These are phyloP conservation scores for Podarcis siculus DNA, from an alignment of 2,797 vertebrate genomes.

Conservation along the genomic window DNA sequence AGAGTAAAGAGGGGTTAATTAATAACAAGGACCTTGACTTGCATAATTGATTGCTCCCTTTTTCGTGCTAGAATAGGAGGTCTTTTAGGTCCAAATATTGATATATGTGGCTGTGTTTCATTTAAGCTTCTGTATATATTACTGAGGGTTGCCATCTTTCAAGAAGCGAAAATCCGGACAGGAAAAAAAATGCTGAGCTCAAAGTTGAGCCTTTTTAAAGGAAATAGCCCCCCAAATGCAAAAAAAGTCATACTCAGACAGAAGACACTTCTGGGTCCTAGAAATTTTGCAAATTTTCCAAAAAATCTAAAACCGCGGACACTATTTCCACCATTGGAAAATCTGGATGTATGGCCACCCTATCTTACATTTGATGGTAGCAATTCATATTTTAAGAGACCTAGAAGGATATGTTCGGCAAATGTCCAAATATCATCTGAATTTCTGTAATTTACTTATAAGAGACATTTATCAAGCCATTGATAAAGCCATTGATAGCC, in stretches of 20 bases:
- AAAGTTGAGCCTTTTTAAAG: too few relatives aligned
- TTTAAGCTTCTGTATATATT: neutral
- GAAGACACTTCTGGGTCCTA: too few relatives aligned
- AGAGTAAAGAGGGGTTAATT: conserved; percentile 38
- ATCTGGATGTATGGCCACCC: too few relatives aligned
- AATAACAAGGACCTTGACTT: conserved; percentile 18
- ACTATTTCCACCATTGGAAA: too few relatives aligned
- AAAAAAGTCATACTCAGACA: too few relatives aligned
- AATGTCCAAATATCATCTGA: neutral
- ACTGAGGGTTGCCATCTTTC: too few relatives aligned
- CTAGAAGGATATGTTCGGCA: neutral
- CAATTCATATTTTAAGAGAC: neutral
- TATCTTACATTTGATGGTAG: neutral
- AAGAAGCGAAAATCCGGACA: too few relatives aligned
- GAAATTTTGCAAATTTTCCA: too few relatives aligned
- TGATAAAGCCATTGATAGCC: too few relatives aligned
- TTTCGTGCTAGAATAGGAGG: neutral
- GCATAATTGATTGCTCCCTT: conserved; percentile 13
- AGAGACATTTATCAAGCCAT: neutral
- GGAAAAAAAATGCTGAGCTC: too few relatives aligned
- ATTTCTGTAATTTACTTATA: neutral
- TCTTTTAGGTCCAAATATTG: neutral
- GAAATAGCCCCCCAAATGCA: too few relatives aligned
- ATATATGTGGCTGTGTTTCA: neutral
- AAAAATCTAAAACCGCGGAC: too few relatives aligned